A percentile compares a stretch with the other conserved stretches of the same genome.
Evolutionary conservation across 1,140 invertebrate genomes (phyloP).

Genomic region (Papilio aristodemus): DNA sequence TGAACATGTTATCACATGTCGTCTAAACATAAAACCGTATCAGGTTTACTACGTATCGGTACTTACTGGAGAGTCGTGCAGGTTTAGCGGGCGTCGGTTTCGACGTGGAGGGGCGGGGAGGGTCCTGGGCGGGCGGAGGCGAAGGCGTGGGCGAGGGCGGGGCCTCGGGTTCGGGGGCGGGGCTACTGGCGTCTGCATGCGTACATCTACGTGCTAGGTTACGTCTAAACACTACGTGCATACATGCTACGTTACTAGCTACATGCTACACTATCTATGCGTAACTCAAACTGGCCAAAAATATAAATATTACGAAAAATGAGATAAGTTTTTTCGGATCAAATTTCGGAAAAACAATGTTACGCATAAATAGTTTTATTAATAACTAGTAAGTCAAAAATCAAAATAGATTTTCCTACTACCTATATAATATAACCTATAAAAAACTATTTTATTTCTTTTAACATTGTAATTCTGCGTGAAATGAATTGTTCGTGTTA

Average conservation of each 20-base stretch:
- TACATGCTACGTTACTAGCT: slow-evolving; percentile 53
- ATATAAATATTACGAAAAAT: too few species aligned
- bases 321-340: neutral
- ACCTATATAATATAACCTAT: too few species aligned
- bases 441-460: too few species aligned
- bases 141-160: slow-evolving; percentile 35
- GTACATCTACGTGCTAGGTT: slow-evolving; percentile 74
- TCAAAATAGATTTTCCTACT: neutral
- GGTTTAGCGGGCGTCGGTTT: slow-evolving; percentile 71
- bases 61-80: slow-evolving; percentile 72
- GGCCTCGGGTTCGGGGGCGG: slow-evolving; percentile 41
- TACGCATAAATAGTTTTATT: slow-evolving; percentile 39
- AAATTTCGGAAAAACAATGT: slow-evolving; percentile 2
- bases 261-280: slow-evolving; percentile 46
- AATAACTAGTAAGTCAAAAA: neutral
- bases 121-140: slow-evolving; percentile 37
- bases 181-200: slow-evolving; percentile 65
- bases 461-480: too few species aligned
- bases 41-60: neutral
- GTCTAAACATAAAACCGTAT: neutral
- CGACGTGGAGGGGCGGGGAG: slow-evolving; percentile 53
- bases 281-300: slow-evolving; percentile 20
- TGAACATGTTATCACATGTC: slow-evolving; percentile 1
- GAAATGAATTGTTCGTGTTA: too few species aligned
- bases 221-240: slow-evolving; percentile 64